Conservation (phyloP, 2,888 invertebrate genomes). For the Mesoligia furuncula region DNA sequence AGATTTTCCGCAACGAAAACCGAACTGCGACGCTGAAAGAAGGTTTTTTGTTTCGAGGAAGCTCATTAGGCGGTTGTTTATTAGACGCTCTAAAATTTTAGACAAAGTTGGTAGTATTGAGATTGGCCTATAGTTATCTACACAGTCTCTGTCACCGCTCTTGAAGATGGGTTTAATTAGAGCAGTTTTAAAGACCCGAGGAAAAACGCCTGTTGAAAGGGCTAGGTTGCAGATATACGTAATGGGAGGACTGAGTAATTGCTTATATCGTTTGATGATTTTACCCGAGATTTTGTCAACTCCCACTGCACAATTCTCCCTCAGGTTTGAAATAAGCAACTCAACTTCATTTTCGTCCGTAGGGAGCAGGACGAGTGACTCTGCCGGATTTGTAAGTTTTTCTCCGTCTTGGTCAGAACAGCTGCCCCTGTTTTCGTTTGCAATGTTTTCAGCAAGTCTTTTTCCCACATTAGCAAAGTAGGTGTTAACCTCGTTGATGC, state of each 20-base stretch:
- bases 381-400: not conserved
- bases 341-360: not conserved
- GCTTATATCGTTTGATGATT: not conserved
- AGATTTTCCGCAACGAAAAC: not conserved
- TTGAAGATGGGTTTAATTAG: too few species aligned
- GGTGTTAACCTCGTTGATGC: too few species aligned
- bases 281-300: not conserved
- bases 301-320: not conserved
- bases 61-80: not conserved
- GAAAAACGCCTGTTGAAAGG: too few species aligned
- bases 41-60: not conserved
- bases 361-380: not conserved
- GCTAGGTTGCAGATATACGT: not conserved
- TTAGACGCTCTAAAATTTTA: too few species aligned
- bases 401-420: not conserved
- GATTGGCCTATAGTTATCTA: too few species aligned
- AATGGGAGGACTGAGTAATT: not conserved
- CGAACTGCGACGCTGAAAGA: not conserved
- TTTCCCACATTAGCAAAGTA: too few species aligned
- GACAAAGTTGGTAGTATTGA: too few species aligned
- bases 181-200: too few species aligned
- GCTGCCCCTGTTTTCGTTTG: too few species aligned
- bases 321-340: not conserved
- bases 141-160: too few species aligned
- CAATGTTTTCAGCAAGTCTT: too few species aligned